A percentile compares a stretch with the other conserved stretches of the same genome.
Conservation (phyloP, 2,113 vertebrate genomes). For the Gopherus evgoodei region DNA sequence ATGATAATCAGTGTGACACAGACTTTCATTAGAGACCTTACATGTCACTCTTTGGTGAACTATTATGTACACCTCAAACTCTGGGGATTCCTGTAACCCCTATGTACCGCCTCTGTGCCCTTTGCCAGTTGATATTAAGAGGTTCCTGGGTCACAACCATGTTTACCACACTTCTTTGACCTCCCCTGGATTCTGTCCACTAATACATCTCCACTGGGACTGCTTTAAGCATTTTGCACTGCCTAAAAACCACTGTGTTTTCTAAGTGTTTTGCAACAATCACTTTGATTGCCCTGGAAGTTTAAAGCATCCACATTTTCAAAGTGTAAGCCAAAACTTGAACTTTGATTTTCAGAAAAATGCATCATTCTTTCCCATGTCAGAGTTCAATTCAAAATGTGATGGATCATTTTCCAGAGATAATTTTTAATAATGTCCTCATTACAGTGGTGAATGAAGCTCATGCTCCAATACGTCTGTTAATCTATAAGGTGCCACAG, state of each 20-base stretch:
- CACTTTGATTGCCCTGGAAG: conserved; percentile 24
- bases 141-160: not conserved
- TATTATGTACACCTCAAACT: not conserved
- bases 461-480: too few species aligned
- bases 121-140: not conserved
- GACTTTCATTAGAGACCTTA: not conserved
- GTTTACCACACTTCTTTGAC: conserved; percentile 1
- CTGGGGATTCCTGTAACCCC: not conserved
- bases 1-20: not conserved
- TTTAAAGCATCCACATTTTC: not conserved
- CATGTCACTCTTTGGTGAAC: not conserved
- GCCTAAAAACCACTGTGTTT: conserved; percentile 22
- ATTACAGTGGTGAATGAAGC: not conserved
- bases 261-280: not conserved
- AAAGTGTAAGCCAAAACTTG: not conserved
- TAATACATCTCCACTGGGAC: not conserved
- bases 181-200: not conserved
- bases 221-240: conserved; percentile 26
- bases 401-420: conserved; percentile 40
- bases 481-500: too few species aligned
- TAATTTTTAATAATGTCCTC: conserved; percentile 62
- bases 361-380: not conserved
- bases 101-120: not conserved
- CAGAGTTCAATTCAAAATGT: conserved; percentile 6
- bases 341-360: conserved; percentile 18